A percentile compares a stretch with the other conserved stretches of the same genome.
phyloP scores from a whole-genome alignment of 2,888 invertebrate genomes.

The Atrina japonica region DNA sequence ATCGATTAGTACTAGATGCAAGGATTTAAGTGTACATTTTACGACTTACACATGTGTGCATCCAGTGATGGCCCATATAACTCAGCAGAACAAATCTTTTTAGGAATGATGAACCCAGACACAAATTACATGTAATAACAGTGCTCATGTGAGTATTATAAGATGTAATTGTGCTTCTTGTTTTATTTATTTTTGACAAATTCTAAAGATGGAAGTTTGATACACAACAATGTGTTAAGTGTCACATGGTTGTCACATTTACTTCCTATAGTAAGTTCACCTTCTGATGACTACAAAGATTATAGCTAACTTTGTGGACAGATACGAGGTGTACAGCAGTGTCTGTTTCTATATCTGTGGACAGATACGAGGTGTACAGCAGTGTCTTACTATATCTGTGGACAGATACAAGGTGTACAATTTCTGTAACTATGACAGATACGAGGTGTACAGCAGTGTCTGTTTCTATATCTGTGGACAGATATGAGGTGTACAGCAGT shows the following conservation, averaged over 20 bases:
- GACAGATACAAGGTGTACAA: slow-evolving; percentile 80
- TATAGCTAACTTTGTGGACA: slow-evolving; percentile 72
- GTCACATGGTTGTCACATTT: slow-evolving; percentile 47
- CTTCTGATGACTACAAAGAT: slow-evolving; percentile 77
- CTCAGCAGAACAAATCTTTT: no score
- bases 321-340: slow-evolving; percentile 75
- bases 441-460: slow-evolving; percentile 69
- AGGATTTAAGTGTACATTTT: no score
- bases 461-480: slow-evolving; percentile 72
- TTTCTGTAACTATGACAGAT: no score
- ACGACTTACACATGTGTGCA: no score
- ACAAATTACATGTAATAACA: no score
- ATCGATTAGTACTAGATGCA: no score
- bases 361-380: slow-evolving; percentile 79
- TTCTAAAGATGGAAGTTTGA: slow-evolving; percentile 52
- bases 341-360: slow-evolving; percentile 57
- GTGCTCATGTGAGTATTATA: no score
- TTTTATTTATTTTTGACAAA: no score
- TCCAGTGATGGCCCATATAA: no score
- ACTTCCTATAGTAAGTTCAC: slow-evolving; percentile 70
- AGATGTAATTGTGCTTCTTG: no score
- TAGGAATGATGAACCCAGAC: no score
- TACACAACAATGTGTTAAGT: slow-evolving; percentile 47
- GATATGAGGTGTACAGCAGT: slow-evolving; percentile 76
- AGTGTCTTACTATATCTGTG: slow-evolving; percentile 48